phyloP scores from a whole-genome alignment of 2,797 vertebrate species.

The Margarornis squamiger region DNA sequence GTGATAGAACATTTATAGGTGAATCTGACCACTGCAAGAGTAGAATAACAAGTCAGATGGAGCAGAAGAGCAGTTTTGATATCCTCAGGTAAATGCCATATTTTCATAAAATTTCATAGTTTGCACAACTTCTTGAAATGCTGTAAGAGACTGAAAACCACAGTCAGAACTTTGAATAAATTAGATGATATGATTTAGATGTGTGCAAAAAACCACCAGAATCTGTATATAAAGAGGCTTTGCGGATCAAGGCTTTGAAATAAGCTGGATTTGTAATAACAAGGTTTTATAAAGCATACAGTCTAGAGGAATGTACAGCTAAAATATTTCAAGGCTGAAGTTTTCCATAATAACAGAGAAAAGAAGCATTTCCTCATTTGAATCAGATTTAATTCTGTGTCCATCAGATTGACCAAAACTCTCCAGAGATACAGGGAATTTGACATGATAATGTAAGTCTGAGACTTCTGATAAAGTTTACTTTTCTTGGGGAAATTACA shows the following conservation, averaged over 20 bases:
- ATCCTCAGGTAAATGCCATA: neutral
- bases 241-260: constrained; percentile 47
- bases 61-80: neutral
- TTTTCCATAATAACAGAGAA: neutral
- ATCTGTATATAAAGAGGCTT: constrained; percentile 56
- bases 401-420: neutral
- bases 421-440: neutral
- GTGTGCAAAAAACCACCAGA: constrained; percentile 9
- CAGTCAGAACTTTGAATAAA: constrained; percentile 48
- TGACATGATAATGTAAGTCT: neutral
- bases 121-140: constrained; percentile 46
- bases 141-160: neutral
- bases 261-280: constrained; percentile 65
- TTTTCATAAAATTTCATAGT: constrained; percentile 20
- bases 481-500: neutral
- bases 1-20: neutral
- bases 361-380: neutral
- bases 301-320: neutral
- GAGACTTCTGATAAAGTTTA: neutral
- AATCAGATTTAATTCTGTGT: neutral
- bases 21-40: constrained; percentile 6
- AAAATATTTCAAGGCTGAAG: constrained; percentile 17
- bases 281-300: constrained; percentile 51
- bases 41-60: neutral
- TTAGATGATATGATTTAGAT: constrained; percentile 37